Evolutionary conservation across 2,797 vertebrate species (phyloP), one percentile per base, ranked within the genome.

Genomic region (Coregonus sp.): DNA sequence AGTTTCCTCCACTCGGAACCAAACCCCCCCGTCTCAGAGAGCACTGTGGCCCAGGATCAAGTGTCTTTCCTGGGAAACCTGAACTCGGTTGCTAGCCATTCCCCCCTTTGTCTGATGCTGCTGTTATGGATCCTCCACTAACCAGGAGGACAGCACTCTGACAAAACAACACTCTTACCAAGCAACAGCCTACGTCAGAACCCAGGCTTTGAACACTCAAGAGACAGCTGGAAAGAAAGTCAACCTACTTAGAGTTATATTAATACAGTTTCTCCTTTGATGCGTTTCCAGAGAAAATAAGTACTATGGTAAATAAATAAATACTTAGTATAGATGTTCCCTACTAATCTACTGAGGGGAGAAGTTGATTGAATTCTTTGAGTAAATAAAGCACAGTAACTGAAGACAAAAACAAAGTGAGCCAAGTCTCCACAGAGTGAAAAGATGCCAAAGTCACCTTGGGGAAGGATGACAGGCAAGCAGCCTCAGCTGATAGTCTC

Each of bases 1-100:
- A 40, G 86, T 92, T 92, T 90, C 92, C 80, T 82, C 75, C 71
- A 70, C 70, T 66, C 72, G 74, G 87, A 93, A 94, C 87, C 80
- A 85, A 91, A 94, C 82, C 94, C 91, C 90, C 73, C 70, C 37
- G 88, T 87, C 88, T 86, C 80, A 2, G 35, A 78, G 77, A 85
- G 80, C 85, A 81, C 72, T 50, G 79, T 51, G 78, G 29, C 76
- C 61, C 80, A 47, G 87, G 87, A 89, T 92, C 88, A 84, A 79
- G 78, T 93, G 84, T 91, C 92, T 33, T 75, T 81, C 76, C 79
- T 74, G 65, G 81, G 92, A 82, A 91, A 94, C 90, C 86, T 81
- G 91, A 94, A 83, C 85, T 70, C 37, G 67, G 80, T 76, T 72
- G 75, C 80, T 72, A 80, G 72, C 82, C 88, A 61, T 68, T 80